Conservation (phyloP, 1,140 invertebrate genomes). For the Bilobella aurantiaca region DNA sequence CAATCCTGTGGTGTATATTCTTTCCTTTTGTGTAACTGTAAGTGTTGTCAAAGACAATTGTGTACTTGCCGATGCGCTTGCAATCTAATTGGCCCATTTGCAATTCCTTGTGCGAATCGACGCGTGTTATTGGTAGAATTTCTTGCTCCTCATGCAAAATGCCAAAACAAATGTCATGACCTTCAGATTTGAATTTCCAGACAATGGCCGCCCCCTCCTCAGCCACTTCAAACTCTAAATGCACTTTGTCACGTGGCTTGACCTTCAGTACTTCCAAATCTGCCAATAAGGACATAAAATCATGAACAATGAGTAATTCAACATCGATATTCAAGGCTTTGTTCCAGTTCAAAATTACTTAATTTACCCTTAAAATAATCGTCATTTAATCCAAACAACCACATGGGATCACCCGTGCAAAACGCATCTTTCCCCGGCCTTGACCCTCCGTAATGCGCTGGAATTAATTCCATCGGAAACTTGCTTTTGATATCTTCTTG, state of each 20-base stretch:
- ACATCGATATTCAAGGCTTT: too few species aligned
- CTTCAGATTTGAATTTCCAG: conserved; percentile 12
- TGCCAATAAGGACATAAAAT: too few species aligned
- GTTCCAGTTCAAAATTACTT: too few species aligned
- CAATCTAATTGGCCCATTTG: conserved; percentile 6
- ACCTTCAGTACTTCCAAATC: conserved; percentile 3
- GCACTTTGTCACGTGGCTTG: conserved; percentile 8
- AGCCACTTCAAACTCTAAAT: not conserved
- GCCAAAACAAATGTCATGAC: conserved; percentile 18
- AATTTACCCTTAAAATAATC: conserved; percentile 2
- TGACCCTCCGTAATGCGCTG: conserved; percentile 13
- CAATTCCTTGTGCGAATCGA: conserved; percentile 11
- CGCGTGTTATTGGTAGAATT: not conserved
- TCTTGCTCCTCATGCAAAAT: not conserved
- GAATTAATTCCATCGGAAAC: not conserved
- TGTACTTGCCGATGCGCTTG: conserved; percentile 3
- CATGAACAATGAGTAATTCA: too few species aligned
- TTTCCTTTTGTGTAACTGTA: conserved; percentile 13
- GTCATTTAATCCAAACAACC: conserved; percentile 2
- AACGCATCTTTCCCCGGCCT: conserved; percentile 8
- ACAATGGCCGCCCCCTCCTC: not conserved
- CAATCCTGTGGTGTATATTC: conserved; percentile 1
- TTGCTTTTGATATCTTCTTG: not conserved
- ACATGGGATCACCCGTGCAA: conserved; percentile 8
- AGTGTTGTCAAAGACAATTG: conserved; percentile 17